Base-by-base conservation (phyloP, 2,888 invertebrate species). In the Synergus laeviventris region DNA sequence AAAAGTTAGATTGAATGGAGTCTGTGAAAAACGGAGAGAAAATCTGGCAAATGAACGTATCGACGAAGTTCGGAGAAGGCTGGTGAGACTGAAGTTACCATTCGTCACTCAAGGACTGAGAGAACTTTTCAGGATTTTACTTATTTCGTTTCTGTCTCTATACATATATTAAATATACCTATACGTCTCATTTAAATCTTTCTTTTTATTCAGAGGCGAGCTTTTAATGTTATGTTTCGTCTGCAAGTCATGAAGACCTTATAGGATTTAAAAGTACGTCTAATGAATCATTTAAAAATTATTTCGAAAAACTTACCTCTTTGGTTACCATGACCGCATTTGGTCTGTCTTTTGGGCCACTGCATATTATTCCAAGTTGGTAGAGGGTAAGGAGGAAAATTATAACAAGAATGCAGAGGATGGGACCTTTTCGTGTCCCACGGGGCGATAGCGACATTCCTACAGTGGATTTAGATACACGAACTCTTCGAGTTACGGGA, bases 321-420 rank as follows among this genome's bases (percentile, higher is more conserved):
- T 91, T 91, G 76, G 92, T 87, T 45, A 92, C 83, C 92, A 92
- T 92, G 75, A 91, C 83, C 12, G 91, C 84, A 11, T 85, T 82
- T 7, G 89, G 87, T 76, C 82, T 84, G 39, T 87, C 86, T 75
- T 88, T 90, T 42, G 84, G 81, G 16, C 85, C 82, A 56, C 86
- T 87, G 80, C 92, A 92, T 64, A 92, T 90, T 74, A 92, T 89
- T 59, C 91, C 91, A 60, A 92, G 87, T 78, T 92, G 91, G 80
- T 92, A 89, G 7, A 92, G 88, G 56, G 90, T 86, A 64, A 91
- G 91, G 62, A 91, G 84, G 39, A 90, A 85, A 76, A 91, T 84
- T n/a, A 92, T 86, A 61, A 89, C 89, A 60, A 90, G 81, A 81
- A 91, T 86, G 81, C 90, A 91, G 81, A 90, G 88, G 76, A 92